Conservation (phyloP, 2,888 invertebrate species). For the Drosophila subquinaria region DNA sequence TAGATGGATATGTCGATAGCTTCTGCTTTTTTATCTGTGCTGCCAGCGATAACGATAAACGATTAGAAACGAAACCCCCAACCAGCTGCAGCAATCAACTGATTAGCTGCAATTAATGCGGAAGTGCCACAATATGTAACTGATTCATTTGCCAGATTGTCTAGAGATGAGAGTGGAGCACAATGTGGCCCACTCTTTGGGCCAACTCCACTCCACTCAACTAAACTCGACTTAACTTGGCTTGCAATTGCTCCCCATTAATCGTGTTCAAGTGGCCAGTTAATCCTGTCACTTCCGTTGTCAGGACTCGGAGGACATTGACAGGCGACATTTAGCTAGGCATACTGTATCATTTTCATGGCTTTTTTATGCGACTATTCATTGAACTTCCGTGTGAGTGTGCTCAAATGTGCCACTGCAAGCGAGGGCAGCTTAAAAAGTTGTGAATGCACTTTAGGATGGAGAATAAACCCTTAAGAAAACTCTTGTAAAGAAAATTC, state of each 20-base stretch:
- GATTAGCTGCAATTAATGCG: conserved; percentile 45
- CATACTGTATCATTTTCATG: conserved; percentile 53
- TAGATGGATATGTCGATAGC: conserved; percentile 18
- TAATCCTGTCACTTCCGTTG: conserved; percentile 73
- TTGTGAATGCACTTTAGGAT: neutral
- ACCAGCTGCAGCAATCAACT: conserved; percentile 21
- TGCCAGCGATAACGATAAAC: conserved; percentile 37
- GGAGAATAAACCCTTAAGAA: neutral
- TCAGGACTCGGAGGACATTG: conserved; percentile 31
- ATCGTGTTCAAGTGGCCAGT: conserved; percentile 78
- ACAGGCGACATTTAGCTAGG: conserved; percentile 19
- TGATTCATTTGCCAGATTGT: conserved; percentile 27
- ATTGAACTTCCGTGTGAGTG: conserved; percentile 59
- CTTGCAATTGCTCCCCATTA: conserved; percentile 31
- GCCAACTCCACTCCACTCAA: conserved; percentile 2
- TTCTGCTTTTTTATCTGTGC: conserved; percentile 29
- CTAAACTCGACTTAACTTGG: conserved; percentile 3
- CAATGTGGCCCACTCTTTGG: neutral
- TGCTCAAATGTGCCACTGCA: conserved; percentile 21
- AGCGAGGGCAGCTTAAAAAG: conserved; percentile 44
- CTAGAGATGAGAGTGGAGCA: neutral
- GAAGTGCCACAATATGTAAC: conserved; percentile 39
- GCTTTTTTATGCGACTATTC: conserved; percentile 41
- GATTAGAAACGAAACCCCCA: conserved; percentile 19
- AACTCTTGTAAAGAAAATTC: neutral